Evolutionary conservation across 2,888 invertebrate genomes (phyloP), one percentile per base, ranked within the genome.

Genomic region (Ophioninae sp.): DNA sequence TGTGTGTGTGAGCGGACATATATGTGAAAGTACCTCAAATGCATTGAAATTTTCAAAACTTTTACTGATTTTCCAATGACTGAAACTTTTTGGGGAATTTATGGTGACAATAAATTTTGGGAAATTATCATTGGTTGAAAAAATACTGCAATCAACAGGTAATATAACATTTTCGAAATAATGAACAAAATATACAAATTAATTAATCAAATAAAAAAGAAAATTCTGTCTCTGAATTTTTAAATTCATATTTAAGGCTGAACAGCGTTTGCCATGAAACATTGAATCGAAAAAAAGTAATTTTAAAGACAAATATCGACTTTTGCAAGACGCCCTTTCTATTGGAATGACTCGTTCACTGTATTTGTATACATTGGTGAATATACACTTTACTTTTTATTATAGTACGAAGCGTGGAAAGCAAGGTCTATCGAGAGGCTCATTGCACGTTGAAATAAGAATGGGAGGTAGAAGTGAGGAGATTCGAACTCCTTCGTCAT

Each of bases 401-500:
- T 64, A 57, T 21, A 23, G 37, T 56, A 8, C 23, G 8, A 7
- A 74, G 50, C 50, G 64, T 74, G 39, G 65, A 75, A 67, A 57
- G 65, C 21, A 21, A n/a, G 65, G 21, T 39, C 56, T 50, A 17
- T 68, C 64, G 10, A 8, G 8, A 23, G 44, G 59, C 39, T 21
- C 30, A 13, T 39, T 37, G 59, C 37, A 56, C 56, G 21, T n/a
- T 41, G 7, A 8, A 20, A 20, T 13, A 17, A 57, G 39, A 67
- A 57, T 57, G 21, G 39, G 56, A 75, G 57, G 17, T 21, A 39
- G 13, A 37, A 67, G 61, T 59, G 8, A 6, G 44, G 13, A 20
- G n/a, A 41, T 37, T 20, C 8, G 8, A 61, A 72, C 64, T 61
- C 72, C 21, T 77, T 81, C 44, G 20, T 59, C 57, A 56, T 70